Base-by-base conservation (phyloP, 2,113 vertebrate genomes). In the Coturnix japonica region DNA sequence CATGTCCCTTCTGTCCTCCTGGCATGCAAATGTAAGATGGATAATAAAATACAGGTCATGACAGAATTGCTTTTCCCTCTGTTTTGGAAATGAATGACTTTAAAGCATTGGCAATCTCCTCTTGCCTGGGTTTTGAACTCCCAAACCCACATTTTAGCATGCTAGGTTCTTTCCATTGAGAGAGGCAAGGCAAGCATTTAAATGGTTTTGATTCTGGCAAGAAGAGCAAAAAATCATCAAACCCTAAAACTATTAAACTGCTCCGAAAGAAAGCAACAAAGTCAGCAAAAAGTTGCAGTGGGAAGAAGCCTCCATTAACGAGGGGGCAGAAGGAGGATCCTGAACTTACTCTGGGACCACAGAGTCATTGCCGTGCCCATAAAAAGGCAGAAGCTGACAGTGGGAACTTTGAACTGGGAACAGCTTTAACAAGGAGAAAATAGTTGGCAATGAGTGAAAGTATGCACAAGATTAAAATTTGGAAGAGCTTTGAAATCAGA, bases 31-130 rank as follows among this genome's bases (percentile, higher is more conserved):
- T 47, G 56, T 77, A 53, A 79, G 37, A 41, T n/a, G 72, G 61
- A 88, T 81, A 96, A 96, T 94, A 95, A 92, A 95, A 90, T 59
- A 65, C 49, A 81, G 80, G 85, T 81, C 2, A 5, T 75, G 73
- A 66, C 65, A 86, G 82, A 92, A 87, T 89, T 89, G 71, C 86
- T 82, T 95, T 87, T 51, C 81, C 43, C 81, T 89, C 66, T 2
- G 14, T 64, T 93, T 86, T 89, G 56, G 83, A 93, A 96, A 89
- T n/a, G n/a, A 90, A 81, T 91, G 43, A 66, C 44, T 92, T 72
- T 44, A 64, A 90, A 96, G 22, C 47, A 31, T 57, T 95, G 90
- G 70, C 94, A 94, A 61, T 85, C 74, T 89, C 25, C 59, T 81
- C 74, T 85, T 89, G 88, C 56, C 47, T 93, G 67, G 39, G 60